These are phyloP conservation scores for Phania funesta DNA, from an alignment of 2,888 invertebrate species.

Conservation along the genomic window DNA sequence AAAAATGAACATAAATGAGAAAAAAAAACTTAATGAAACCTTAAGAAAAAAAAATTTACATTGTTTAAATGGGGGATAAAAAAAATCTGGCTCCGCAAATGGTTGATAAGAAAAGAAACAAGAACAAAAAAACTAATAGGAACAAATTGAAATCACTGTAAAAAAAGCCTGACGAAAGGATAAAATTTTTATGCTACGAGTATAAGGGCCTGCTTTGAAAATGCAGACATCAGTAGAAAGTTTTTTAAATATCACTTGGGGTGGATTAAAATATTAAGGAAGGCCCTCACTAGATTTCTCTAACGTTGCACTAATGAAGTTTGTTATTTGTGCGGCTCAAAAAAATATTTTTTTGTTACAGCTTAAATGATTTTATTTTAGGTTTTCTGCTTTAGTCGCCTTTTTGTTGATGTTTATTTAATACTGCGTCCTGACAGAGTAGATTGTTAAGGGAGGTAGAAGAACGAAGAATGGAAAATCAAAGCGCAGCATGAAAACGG, in stretches of 20 bases:
- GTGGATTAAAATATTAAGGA: background rate
- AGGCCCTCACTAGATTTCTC: background rate
- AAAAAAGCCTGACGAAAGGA: conserved; percentile 4
- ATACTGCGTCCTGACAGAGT: no score
- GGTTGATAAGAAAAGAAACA: conserved; percentile 1
- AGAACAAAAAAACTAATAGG: background rate
- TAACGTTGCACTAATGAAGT: background rate
- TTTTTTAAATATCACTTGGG: background rate
- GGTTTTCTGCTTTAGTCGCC: no score
- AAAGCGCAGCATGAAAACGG: no score
- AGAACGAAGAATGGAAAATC: no score
- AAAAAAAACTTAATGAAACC: conserved; percentile 27
- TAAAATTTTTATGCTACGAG: background rate
- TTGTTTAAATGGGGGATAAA: conserved; percentile 22
- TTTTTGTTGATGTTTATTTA: no score
- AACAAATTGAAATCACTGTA: conserved; percentile 19
- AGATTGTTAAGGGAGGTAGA: no score
- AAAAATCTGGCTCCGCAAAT: conserved; percentile 27
- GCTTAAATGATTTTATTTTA: no score
- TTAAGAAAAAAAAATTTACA: background rate
- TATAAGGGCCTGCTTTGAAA: background rate
- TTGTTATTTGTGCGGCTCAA: no score
- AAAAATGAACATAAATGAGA: conserved; percentile 28
- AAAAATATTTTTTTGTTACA: no score
- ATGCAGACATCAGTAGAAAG: background rate